Conservation (phyloP, 2,797 vertebrate genomes). For the Tenualosa ilisha region DNA sequence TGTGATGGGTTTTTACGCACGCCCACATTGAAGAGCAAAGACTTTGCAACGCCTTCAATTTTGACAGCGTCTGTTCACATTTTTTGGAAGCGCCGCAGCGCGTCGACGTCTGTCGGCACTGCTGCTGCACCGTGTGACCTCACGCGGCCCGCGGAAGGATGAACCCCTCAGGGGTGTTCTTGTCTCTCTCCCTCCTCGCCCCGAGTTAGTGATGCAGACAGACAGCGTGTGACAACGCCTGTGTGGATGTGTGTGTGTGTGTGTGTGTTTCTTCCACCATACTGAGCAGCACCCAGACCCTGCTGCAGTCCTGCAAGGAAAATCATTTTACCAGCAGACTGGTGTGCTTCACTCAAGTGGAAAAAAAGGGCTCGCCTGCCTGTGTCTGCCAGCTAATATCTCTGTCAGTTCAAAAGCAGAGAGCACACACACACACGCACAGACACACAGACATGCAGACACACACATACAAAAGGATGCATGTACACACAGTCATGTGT, state of each 20-base stretch:
- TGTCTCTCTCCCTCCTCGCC: neutral
- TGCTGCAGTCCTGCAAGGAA: slow-evolving; percentile 42
- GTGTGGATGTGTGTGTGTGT: neutral
- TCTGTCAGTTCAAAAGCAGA: slow-evolving; percentile 38
- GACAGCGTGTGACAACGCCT: neutral
- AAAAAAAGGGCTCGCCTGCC: slow-evolving; percentile 50
- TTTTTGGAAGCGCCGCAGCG: neutral
- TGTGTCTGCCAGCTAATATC: slow-evolving; percentile 45
- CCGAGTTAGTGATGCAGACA: neutral
- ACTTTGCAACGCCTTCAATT: neutral
- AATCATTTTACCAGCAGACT: slow-evolving; percentile 56
- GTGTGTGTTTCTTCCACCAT: neutral
- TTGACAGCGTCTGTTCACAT: neutral
- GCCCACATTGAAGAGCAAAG: neutral
- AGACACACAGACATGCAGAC: slow-evolving; percentile 36
- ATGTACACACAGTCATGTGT: too few species aligned
- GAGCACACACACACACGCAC: neutral
- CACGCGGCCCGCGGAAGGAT: neutral
- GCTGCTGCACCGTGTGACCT: neutral
- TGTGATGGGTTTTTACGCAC: neutral
- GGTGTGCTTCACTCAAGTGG: slow-evolving; percentile 52
- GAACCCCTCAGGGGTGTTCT: neutral
- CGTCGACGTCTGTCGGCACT: neutral
- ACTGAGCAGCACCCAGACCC: slow-evolving; percentile 29
- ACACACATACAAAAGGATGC: slow-evolving; percentile 1